Base-by-base conservation (phyloP, 2,113 vertebrate species). In the Otocyon megalotis region DNA sequence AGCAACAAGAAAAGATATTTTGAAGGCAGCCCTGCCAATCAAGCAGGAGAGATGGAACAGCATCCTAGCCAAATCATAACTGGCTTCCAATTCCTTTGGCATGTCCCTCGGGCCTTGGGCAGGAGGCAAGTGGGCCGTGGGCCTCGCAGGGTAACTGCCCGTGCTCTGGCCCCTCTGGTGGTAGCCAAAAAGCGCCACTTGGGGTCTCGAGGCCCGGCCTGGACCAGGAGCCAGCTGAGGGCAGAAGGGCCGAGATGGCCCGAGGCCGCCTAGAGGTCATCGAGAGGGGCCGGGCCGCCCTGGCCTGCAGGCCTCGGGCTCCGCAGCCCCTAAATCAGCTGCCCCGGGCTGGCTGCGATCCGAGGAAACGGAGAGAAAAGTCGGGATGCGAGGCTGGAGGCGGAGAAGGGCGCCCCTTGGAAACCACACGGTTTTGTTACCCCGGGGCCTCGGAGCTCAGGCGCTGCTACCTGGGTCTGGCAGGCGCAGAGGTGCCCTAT, bases 401-500 rank as follows among this genome's bases (percentile, higher is more conserved):
- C 77, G 32, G 80, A 65, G 62, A 15, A 13, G 88, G 88, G 82
- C 14, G 48, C 37, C 90, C 83, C 50, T 92, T 60, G 93, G 87
- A 87, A 94, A 62, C 62, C 4, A 30, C 69, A 1, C n/a, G 74
- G 62, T 96, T 96, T 93, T 93, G 85, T 95, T 58, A 35, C 72
- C 58, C 4, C 17, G 76, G 74, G 80, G 62, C 58, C 32, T 77
- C 90, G 56, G 72, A 92, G 88, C 69, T 81, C 63, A 6, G 4
- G 84, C 26, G 69, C 83, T 5, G 85, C 93, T 99, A 98, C 99
- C 98, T 98, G 98, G 71, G 94, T 98, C 98, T 98, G 80, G 96
- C 96, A 93, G 91, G 96, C 79, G 93, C 97, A 79, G 98, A 98
- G 98, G 98, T 98, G 98, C 92, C 93, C 89, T 98, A 98, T 98